phyloP scores from a whole-genome alignment of 2,113 vertebrate genomes.

The Bagarius yarrelli region DNA sequence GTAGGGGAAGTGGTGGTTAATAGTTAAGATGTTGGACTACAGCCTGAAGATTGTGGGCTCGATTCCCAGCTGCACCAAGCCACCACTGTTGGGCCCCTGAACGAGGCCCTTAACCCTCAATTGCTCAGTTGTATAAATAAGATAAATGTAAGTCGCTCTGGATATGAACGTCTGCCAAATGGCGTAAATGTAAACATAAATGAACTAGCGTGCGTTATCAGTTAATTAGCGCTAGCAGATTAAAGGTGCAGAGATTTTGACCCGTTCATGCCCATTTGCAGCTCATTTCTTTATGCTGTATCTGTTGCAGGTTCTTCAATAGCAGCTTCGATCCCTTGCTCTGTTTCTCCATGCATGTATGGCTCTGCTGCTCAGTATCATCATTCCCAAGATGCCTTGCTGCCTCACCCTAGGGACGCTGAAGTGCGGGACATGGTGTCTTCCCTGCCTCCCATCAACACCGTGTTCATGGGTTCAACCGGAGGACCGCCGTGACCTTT shows the following conservation, averaged over 20 bases:
- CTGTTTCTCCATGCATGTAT: constrained; percentile 90
- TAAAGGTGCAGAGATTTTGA: neutral
- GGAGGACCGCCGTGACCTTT: constrained; percentile 79
- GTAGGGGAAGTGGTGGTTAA: too few species aligned
- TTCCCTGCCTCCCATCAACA: constrained; percentile 94
- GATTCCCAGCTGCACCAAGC: too few species aligned
- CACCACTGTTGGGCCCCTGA: too few species aligned
- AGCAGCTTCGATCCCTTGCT: constrained; percentile 68
- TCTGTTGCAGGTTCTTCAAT: constrained; percentile 70
- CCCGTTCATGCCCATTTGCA: neutral
- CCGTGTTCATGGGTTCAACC: constrained; percentile 89
- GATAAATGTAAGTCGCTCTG: too few species aligned
- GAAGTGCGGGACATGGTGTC: constrained; percentile 82
- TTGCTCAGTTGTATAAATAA: too few species aligned
- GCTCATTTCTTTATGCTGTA: neutral
- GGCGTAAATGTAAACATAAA: too few species aligned
- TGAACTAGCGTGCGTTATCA: too few species aligned
- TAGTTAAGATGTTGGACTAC: too few species aligned
- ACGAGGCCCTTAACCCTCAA: too few species aligned
- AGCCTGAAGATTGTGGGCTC: too few species aligned
- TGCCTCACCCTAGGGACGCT: constrained; percentile 68
- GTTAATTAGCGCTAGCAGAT: too few species aligned
- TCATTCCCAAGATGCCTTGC: constrained; percentile 77
- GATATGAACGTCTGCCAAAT: too few species aligned
- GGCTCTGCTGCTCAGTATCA: constrained; percentile 75